Percentiles rank a stretch among this genome's conserved stretches.
phyloP scores from a whole-genome alignment of 2,888 invertebrate genomes.

The Scotopteryx bipunctaria region DNA sequence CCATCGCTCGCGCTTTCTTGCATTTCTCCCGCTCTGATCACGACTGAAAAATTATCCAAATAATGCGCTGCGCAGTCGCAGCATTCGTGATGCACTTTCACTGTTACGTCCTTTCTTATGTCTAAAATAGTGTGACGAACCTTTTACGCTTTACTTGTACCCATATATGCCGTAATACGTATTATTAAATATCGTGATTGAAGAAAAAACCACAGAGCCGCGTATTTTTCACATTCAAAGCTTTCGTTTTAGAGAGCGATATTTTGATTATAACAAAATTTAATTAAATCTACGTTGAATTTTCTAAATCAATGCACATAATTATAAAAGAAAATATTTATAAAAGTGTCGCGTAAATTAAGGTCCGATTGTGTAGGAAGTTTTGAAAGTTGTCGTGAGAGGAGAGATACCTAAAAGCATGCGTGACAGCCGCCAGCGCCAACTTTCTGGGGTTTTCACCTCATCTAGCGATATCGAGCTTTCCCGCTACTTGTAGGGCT shows the following conservation, averaged over 20 bases:
- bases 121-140: conserved; percentile 36
- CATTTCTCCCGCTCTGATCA: conserved; percentile 72
- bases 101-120: conserved; percentile 60
- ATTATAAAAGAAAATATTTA: conserved; percentile 15
- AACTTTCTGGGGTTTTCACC: conserved; percentile 69
- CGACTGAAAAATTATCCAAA: conserved; percentile 78
- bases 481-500: conserved; percentile 59
- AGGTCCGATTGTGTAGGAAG: conserved; percentile 32
- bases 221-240: neutral
- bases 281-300: conserved; percentile 3
- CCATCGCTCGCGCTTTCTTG: conserved; percentile 77
- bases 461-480: conserved; percentile 67
- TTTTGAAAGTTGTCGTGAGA: conserved; percentile 41
- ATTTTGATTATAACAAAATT: neutral
- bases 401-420: conserved; percentile 47
- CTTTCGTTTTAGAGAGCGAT: conserved; percentile 14
- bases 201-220: too few relatives aligned
- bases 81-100: conserved; percentile 74
- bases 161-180: conserved; percentile 5
- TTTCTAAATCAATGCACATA: conserved; percentile 22
- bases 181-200: conserved; percentile 1
- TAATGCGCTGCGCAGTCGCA: conserved; percentile 61
- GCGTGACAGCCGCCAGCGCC: conserved; percentile 51
- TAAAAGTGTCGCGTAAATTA: conserved; percentile 17
- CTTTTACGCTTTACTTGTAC: neutral